These are phyloP conservation scores for Sebastes minor DNA, from an alignment of 2,797 vertebrate species.

Conservation along the genomic window DNA sequence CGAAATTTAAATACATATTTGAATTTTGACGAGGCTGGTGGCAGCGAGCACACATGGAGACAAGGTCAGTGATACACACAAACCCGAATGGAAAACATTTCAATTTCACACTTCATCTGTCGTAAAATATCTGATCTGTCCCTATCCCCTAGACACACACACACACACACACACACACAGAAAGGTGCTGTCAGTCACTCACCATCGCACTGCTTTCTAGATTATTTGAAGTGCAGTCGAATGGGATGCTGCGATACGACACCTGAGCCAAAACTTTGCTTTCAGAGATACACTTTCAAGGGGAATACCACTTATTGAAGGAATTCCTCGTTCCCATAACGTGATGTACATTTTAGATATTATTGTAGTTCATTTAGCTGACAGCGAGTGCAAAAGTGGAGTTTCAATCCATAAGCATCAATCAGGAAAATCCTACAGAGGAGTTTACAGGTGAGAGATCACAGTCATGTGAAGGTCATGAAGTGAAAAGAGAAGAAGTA, in stretches of 20 bases:
- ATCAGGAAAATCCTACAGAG: background rate
- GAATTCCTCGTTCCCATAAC: background rate
- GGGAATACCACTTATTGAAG: background rate
- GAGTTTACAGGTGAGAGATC: background rate
- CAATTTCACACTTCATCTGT: slow-evolving; percentile 83
- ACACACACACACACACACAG: slow-evolving; percentile 33
- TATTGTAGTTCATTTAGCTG: background rate
- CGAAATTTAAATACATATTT: slow-evolving; percentile 49
- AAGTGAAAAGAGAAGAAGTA: background rate
- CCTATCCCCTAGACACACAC: slow-evolving; percentile 35
- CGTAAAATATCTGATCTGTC: slow-evolving; percentile 37
- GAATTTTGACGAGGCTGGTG: slow-evolving; percentile 33
- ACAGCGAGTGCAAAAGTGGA: background rate
- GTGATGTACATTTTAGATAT: background rate
- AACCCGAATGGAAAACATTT: slow-evolving; percentile 55
- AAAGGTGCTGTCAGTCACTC: slow-evolving; percentile 50
- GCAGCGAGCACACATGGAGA: background rate
- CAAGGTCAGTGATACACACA: slow-evolving; percentile 51
- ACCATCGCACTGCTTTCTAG: slow-evolving; percentile 34
- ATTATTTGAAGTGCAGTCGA: slow-evolving; percentile 27
- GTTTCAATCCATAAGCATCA: background rate
- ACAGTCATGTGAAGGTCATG: background rate
- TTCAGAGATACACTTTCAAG: background rate
- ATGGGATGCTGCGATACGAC: slow-evolving; percentile 12
- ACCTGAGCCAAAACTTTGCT: slow-evolving; percentile 64